A percentile compares a stretch with the other conserved stretches of the same genome.
These are phyloP conservation scores for Propithecus deckenii DNA, from an alignment of 2,797 vertebrate genomes.

Conservation along the genomic window DNA sequence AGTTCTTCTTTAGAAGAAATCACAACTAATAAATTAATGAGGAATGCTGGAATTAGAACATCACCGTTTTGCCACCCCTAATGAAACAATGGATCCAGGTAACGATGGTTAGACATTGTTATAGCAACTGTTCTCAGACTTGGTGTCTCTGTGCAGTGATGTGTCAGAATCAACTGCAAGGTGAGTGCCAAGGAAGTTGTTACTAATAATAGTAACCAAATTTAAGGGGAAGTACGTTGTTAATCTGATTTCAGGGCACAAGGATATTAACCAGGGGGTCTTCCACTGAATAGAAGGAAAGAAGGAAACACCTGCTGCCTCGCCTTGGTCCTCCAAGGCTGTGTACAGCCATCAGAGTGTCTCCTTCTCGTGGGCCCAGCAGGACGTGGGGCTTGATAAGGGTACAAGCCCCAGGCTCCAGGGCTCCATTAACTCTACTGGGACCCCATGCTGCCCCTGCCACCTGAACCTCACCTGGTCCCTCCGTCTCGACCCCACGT, in stretches of 20 bases:
- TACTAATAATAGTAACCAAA: neutral
- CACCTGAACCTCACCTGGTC: neutral
- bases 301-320: neutral
- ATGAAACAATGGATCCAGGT: neutral
- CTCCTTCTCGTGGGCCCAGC: neutral
- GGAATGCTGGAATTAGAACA: neutral
- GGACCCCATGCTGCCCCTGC: neutral
- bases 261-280: neutral
- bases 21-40: neutral
- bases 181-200: neutral
- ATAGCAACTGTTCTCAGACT: neutral
- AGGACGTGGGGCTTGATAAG: neutral
- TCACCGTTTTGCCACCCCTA: neutral
- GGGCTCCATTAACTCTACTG: neutral
- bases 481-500: neutral
- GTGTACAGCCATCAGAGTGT: too few relatives aligned
- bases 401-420: neutral
- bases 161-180: neutral
- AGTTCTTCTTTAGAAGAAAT: neutral
- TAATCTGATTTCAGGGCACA: neutral
- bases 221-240: neutral
- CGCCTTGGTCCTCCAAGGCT: neutral
- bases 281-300: neutral
- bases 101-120: neutral
- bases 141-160: neutral